A percentile compares a stretch with the other conserved stretches of the same genome.
Evolutionary conservation across 2,888 invertebrate genomes (phyloP).

Genomic region (Drosophila koepferae): DNA sequence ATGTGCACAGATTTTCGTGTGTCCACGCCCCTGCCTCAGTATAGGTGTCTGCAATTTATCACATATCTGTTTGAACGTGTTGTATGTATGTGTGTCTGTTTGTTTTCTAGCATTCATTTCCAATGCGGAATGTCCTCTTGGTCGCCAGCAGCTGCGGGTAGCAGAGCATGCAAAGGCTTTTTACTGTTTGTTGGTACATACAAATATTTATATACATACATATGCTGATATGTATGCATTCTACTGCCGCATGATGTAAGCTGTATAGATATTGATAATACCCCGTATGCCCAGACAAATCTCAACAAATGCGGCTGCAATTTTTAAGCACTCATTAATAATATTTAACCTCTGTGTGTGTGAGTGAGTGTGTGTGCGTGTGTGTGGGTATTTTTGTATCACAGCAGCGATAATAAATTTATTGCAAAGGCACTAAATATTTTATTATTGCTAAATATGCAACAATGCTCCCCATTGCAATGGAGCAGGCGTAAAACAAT

Average conservation of each 20-base stretch:
- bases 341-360: conserved; percentile 54
- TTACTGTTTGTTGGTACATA: conserved; percentile 44
- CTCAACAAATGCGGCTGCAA: conserved; percentile 45
- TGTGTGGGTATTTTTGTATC: conserved; percentile 16
- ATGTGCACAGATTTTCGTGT: conserved; percentile 39
- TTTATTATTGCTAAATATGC: conserved; percentile 81
- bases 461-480: conserved; percentile 61
- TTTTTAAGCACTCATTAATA: conserved; percentile 69
- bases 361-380: conserved; percentile 3
- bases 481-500: conserved; percentile 68
- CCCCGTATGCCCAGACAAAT: conserved; percentile 49
- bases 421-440: conserved; percentile 77
- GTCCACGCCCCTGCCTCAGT: conserved; percentile 9
- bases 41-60: conserved; percentile 75
- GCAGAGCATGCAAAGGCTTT: conserved; percentile 17
- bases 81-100: conserved; percentile 53
- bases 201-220: neutral
- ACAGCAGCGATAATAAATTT: conserved; percentile 71
- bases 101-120: conserved; percentile 49
- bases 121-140: conserved; percentile 61
- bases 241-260: conserved; percentile 45
- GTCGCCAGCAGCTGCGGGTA: conserved; percentile 8
- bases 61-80: conserved; percentile 40
- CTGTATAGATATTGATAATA: conserved; percentile 61
- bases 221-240: conserved; percentile 1